Conservation (phyloP, 2,888 invertebrate species). For the Noctua comes region DNA sequence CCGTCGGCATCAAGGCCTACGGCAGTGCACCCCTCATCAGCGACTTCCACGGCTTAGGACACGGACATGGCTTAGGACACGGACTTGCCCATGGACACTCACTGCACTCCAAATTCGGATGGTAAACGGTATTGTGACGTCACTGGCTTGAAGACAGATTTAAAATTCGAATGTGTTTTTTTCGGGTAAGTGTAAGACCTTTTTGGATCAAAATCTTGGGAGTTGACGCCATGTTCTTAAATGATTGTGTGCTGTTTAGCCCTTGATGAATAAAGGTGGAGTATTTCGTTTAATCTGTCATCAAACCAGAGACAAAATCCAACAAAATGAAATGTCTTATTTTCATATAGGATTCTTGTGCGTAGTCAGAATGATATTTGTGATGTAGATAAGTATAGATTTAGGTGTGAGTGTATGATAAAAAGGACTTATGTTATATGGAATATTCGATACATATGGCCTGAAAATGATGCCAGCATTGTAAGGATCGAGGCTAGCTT, state of each 20-base stretch:
- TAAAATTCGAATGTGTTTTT: constrained; percentile 16
- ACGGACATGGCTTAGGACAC: constrained; percentile 47
- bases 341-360: constrained; percentile 76
- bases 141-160: constrained; percentile 67
- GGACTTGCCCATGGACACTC: constrained; percentile 49
- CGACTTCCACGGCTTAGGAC: constrained; percentile 60
- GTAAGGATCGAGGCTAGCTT: not conserved
- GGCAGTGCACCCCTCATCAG: constrained; percentile 68
- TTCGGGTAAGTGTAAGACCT: not conserved
- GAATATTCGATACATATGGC: not conserved
- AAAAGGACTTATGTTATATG: constrained; percentile 42
- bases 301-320: constrained; percentile 60
- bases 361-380: constrained; percentile 81
- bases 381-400: constrained; percentile 81
- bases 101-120: constrained; percentile 72
- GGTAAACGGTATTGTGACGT: constrained; percentile 72
- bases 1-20: constrained; percentile 73
- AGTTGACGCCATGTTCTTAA: constrained; percentile 53
- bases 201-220: constrained; percentile 31
- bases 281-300: constrained; percentile 46
- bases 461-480: not conserved
- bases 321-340: constrained; percentile 64
- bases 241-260: constrained; percentile 56
- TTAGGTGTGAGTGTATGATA: constrained; percentile 62
- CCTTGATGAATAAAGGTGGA: constrained; percentile 23